Conservation (phyloP, 2,888 invertebrate genomes). For the Oxyscelio sp. region DNA sequence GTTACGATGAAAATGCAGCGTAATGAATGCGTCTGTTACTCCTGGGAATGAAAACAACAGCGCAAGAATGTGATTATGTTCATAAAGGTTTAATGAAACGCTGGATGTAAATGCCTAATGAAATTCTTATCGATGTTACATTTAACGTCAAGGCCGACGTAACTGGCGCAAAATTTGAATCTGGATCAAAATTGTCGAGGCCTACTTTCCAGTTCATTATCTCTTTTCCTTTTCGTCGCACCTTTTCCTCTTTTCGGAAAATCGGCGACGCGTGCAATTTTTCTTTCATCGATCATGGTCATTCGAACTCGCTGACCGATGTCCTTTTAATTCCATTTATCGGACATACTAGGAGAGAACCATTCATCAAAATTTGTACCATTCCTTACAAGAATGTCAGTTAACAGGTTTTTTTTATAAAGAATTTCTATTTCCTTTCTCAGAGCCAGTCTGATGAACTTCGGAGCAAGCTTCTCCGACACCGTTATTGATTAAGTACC, state of each 20-base stretch:
- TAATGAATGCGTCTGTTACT: conserved; percentile 28
- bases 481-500: conserved; percentile 83
- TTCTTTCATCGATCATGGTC: conserved; percentile 3
- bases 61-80: conserved; percentile 9
- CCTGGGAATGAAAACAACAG: conserved; percentile 30
- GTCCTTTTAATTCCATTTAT: conserved; percentile 7
- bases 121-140: conserved; percentile 24
- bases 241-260: background rate
- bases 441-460: conserved; percentile 71
- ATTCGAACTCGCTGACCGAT: conserved; percentile 3
- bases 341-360: conserved; percentile 21
- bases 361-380: conserved; percentile 72
- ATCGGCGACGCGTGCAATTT: background rate
- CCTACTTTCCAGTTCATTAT: conserved; percentile 36
- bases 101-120: conserved; percentile 5
- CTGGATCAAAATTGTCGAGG: conserved; percentile 25
- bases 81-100: conserved; percentile 23
- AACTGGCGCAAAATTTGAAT: conserved; percentile 55
- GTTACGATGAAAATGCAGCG: background rate
- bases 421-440: conserved; percentile 71
- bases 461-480: conserved; percentile 71
- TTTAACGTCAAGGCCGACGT: conserved; percentile 31
- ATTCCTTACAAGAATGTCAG: conserved; percentile 64
- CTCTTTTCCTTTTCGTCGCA: background rate
- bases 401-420: conserved; percentile 67